Conservation (phyloP, 2,888 invertebrate genomes). For the Cephus pygmeus region DNA sequence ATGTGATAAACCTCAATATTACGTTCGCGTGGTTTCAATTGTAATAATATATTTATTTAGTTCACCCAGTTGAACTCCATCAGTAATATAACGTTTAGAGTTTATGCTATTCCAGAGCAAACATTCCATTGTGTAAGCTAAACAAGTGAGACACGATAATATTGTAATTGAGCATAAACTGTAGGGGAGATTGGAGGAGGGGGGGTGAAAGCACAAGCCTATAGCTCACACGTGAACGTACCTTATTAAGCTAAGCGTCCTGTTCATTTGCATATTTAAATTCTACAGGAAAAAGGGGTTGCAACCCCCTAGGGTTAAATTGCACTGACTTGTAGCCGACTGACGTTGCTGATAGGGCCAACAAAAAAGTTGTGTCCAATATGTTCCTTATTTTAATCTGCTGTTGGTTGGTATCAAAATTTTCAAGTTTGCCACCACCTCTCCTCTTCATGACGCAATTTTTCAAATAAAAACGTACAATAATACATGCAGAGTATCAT, state of each 20-base stretch:
- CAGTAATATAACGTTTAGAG: neutral
- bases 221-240: constrained; percentile 30
- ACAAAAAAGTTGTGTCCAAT: neutral
- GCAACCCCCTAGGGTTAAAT: neutral
- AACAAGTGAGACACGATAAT: constrained; percentile 21
- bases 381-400: neutral
- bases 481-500: neutral
- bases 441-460: too few species aligned
- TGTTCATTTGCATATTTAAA: constrained; percentile 46
- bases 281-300: constrained; percentile 20
- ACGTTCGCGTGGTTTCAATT: neutral
- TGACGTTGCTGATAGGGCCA: neutral
- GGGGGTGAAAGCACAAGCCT: neutral
- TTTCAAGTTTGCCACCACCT: too few species aligned
- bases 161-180: constrained; percentile 38
- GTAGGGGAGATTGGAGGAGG: neutral
- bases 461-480: too few species aligned
- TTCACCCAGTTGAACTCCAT: neutral
- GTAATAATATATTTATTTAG: neutral
- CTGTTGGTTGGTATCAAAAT: too few species aligned
- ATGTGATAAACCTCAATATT: neutral
- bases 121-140: neutral
- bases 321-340: too few species aligned
- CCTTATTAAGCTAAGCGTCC: constrained; percentile 44
- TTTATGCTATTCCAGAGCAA: neutral